Evolutionary conservation across 2,797 vertebrate genomes (phyloP).

Genomic region (Emydoidea blandingii): DNA sequence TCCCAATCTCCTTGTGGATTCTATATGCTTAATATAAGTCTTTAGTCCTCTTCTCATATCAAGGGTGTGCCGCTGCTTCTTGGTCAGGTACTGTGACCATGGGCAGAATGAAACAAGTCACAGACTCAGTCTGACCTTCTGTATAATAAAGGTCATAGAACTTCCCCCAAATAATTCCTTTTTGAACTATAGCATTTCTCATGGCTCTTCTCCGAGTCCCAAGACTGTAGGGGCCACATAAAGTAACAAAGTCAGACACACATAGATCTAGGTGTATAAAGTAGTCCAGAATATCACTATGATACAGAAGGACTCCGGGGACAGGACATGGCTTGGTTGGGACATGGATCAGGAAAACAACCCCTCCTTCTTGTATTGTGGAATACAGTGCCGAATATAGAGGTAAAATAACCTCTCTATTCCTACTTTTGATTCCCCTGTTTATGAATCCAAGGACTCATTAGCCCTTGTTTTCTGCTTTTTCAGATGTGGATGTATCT

Average conservation of each 20-base stretch:
- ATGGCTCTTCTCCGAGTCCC: not conserved
- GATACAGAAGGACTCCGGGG: not conserved
- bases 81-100: not conserved
- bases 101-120: not conserved
- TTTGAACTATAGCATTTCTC: not conserved
- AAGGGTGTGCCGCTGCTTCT: not conserved
- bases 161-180: not conserved
- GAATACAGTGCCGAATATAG: not conserved
- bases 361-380: not conserved
- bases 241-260: not conserved
- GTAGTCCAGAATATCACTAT: not conserved
- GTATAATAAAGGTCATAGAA: not conserved
- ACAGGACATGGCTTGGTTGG: not conserved
- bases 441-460: not conserved
- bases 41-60: not conserved
- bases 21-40: not conserved
- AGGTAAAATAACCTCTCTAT: not conserved
- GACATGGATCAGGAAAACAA: not conserved
- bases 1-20: not conserved
- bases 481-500: not conserved
- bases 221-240: not conserved
- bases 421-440: not conserved
- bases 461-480: not conserved
- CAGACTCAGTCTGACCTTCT: not conserved
- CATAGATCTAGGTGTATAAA: not conserved